These are phyloP conservation scores for Napeogenes inachia DNA, from an alignment of 2,888 invertebrate species.

Conservation along the genomic window DNA sequence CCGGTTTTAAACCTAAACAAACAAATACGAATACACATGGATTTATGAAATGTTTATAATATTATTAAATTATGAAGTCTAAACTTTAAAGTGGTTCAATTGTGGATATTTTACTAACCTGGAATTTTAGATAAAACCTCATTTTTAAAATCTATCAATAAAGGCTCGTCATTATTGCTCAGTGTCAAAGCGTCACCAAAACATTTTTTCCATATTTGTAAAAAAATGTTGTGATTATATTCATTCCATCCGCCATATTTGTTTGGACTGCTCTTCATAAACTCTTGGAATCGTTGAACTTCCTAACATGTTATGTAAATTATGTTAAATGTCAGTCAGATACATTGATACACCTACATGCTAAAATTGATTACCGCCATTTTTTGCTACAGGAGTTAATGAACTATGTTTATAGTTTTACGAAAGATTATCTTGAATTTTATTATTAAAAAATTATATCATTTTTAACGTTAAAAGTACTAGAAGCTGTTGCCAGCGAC, in stretches of 20 bases:
- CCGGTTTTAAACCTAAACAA: conserved; percentile 39
- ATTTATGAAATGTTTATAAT: too few relatives aligned
- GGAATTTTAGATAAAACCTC: conserved; percentile 47
- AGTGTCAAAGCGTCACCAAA: conserved; percentile 21
- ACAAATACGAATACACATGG: not conserved
- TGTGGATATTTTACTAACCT: too few relatives aligned
- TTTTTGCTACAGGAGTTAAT: too few relatives aligned
- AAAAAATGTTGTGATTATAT: conserved; percentile 75
- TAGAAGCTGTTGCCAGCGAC: too few relatives aligned
- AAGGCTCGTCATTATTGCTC: conserved; percentile 17
- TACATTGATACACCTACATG: too few relatives aligned
- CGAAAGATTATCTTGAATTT: too few relatives aligned
- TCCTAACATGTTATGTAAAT: conserved; percentile 49
- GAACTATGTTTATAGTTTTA: too few relatives aligned
- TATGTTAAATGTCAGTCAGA: too few relatives aligned
- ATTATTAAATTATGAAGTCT: not conserved
- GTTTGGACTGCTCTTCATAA: conserved; percentile 64
- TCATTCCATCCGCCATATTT: conserved; percentile 77
- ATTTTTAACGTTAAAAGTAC: too few relatives aligned
- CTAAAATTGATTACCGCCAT: too few relatives aligned
- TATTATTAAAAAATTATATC: too few relatives aligned
- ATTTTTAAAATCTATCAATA: conserved; percentile 38
- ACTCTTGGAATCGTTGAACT: conserved; percentile 75
- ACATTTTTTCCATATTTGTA: conserved; percentile 61
- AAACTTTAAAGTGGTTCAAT: too few relatives aligned